Evolutionary conservation across 2,888 invertebrate genomes (phyloP).

Genomic region (Melipona beecheii): DNA sequence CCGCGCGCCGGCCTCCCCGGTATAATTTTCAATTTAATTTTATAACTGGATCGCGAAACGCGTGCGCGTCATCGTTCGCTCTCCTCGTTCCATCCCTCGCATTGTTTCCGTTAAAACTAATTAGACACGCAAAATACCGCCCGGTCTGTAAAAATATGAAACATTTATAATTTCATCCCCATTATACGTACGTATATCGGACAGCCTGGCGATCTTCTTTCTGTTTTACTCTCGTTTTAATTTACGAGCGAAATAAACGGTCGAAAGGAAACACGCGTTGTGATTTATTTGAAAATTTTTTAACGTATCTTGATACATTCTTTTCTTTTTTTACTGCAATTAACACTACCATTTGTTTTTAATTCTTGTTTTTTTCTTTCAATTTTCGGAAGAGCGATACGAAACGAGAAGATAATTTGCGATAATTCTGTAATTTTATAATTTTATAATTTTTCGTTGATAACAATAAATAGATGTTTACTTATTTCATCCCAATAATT

Average conservation of each 20-base stretch:
- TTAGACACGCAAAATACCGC: conserved; percentile 2
- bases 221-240: background rate
- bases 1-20: background rate
- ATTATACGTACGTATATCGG: background rate
- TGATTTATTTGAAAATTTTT: too few relatives aligned
- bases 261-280: background rate
- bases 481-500: too few relatives aligned
- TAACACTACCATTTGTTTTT: too few relatives aligned
- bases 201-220: background rate
- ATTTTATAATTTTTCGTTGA: too few relatives aligned
- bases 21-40: conserved; percentile 61
- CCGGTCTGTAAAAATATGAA: background rate
- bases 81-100: background rate
- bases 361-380: too few relatives aligned
- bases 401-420: too few relatives aligned
- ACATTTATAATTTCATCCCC: background rate
- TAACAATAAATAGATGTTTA: too few relatives aligned
- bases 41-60: conserved; percentile 41
- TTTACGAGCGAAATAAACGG: background rate
- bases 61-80: background rate
- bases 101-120: conserved; percentile 9
- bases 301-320: too few relatives aligned
- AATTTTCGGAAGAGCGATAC: too few relatives aligned
- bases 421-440: too few relatives aligned
- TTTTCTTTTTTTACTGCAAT: too few relatives aligned